A percentile compares a stretch with the other conserved stretches of the same genome.
Evolutionary conservation across 2,888 invertebrate genomes (phyloP).

Genomic region (Melieria crassipennis): DNA sequence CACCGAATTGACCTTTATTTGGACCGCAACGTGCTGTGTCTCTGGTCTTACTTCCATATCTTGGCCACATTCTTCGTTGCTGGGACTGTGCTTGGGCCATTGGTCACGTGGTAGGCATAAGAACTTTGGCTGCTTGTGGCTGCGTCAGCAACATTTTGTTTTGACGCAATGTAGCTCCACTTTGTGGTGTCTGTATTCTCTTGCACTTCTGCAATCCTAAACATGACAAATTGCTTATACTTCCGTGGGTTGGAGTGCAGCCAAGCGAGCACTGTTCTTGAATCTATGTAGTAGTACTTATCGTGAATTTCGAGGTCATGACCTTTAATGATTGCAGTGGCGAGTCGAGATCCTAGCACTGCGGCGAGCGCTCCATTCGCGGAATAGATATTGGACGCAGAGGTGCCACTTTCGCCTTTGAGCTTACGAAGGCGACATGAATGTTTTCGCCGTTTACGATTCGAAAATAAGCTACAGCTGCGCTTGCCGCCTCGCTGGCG

Average conservation of each 20-base stretch:
- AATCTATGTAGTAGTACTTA: conserved; percentile 6
- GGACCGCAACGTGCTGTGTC: not conserved
- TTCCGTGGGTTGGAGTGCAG: conserved; percentile 42
- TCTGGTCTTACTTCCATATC: not conserved
- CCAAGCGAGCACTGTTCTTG: conserved; percentile 45
- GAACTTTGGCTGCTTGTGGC: conserved; percentile 42
- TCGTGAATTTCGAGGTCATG: conserved; percentile 37
- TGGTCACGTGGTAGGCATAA: conserved; percentile 5
- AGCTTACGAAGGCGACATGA: not conserved
- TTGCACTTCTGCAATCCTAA: conserved; percentile 39
- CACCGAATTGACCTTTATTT: not conserved
- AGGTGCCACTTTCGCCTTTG: not conserved
- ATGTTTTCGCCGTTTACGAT: conserved; percentile 3
- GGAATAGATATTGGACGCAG: conserved; percentile 21
- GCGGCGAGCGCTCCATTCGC: conserved; percentile 43
- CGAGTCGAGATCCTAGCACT: conserved; percentile 42
- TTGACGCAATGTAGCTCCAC: conserved; percentile 37
- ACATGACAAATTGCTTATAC: too few relatives aligned
- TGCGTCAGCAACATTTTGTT: conserved; percentile 39
- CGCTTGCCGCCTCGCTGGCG: conserved; percentile 39
- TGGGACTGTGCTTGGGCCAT: too few relatives aligned
- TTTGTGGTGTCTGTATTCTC: conserved; percentile 24
- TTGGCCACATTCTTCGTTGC: not conserved
- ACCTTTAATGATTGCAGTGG: conserved; percentile 28
- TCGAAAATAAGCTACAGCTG: conserved; percentile 44